Base-by-base conservation (phyloP, 2,888 invertebrate genomes). In the Pachymerium ferrugineum region DNA sequence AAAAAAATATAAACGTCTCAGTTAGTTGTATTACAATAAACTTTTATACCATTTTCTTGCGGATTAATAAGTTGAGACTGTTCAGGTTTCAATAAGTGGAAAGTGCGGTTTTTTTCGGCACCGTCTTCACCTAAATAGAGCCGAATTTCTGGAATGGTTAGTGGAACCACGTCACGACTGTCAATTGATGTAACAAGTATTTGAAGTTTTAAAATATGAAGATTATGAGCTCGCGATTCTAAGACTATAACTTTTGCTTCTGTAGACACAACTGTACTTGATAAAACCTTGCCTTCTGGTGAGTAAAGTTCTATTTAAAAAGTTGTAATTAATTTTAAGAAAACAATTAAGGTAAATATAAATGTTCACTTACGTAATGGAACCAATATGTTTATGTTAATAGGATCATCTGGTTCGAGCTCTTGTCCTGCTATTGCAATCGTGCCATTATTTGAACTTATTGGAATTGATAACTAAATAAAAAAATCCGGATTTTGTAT, bases 181-280 rank as follows among this genome's bases (percentile, higher is more conserved):
- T 70, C 70, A 14, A 70, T n/a, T 19, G 70, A 70, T 10, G 70
- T 28, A 6, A 70, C 70, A 14, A 70, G 70, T 29, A 70, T 25
- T 30, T 70, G 70, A 4, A 70, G n/a, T 19, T 30, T 29, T 14
- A 30, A 30, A 29, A 70, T 14, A n/a, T 70, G 70, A 70, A 28
- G 10, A 14, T 30, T 30, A 70, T 30, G 28, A 16, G 10, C n/a
- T 30, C 31, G 4, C 29, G 70, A 19, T 70, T 70, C 70, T 29
- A 70, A 31, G 3, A 70, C 70, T 5, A 70, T 14, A 19, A 29
- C 70, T 30, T 29, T 25, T n/a, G 70, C 70, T 30, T 70, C 70
- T 10, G 70, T 70, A n/a, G 70, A 28, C n/a, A 70, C 70, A 5
- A 19, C 31, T 19, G 70, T 30, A 29, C 70, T 70, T 2, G 70